Conservation (phyloP, 2,888 invertebrate genomes). For the Dyspetes luteomarginatus region DNA sequence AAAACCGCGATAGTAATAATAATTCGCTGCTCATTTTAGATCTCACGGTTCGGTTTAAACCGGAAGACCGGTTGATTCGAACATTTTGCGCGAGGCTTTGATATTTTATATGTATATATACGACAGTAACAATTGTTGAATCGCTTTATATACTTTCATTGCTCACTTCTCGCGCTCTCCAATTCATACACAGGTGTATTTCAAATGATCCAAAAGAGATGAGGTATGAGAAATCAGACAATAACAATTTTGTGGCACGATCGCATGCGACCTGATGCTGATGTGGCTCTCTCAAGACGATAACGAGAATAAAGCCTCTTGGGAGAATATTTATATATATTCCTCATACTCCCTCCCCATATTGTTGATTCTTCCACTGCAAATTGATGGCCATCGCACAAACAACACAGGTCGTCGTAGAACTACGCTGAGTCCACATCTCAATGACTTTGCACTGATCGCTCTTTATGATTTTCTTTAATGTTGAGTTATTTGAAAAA, state of each 20-base stretch:
- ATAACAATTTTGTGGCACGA: conserved; percentile 16
- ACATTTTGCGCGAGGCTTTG: conserved; percentile 35
- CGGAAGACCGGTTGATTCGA: conserved; percentile 45
- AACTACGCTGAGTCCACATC: conserved; percentile 23
- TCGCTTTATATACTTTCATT: conserved; percentile 47
- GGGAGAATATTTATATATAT: background rate
- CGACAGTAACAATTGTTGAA: background rate
- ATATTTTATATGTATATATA: conserved; percentile 1
- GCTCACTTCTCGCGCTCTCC: conserved; percentile 16
- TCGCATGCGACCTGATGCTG: too few species aligned
- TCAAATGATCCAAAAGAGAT: conserved; percentile 36
- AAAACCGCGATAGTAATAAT: conserved; percentile 52
- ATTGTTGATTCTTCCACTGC: background rate
- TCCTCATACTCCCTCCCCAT: background rate
- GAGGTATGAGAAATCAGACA: conserved; percentile 35
- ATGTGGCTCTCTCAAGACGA: background rate
- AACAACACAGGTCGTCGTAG: background rate
- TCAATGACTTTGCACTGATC: conserved; percentile 72
- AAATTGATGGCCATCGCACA: conserved; percentile 29
- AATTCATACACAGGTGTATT: background rate
- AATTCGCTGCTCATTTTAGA: conserved; percentile 20
- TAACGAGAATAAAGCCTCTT: background rate
- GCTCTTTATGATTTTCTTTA: conserved; percentile 68
- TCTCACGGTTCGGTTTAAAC: conserved; percentile 54
- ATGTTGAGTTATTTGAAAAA: conserved; percentile 68